These are phyloP conservation scores for Silurus asotus DNA, from an alignment of 2,113 vertebrate species.

Conservation along the genomic window DNA sequence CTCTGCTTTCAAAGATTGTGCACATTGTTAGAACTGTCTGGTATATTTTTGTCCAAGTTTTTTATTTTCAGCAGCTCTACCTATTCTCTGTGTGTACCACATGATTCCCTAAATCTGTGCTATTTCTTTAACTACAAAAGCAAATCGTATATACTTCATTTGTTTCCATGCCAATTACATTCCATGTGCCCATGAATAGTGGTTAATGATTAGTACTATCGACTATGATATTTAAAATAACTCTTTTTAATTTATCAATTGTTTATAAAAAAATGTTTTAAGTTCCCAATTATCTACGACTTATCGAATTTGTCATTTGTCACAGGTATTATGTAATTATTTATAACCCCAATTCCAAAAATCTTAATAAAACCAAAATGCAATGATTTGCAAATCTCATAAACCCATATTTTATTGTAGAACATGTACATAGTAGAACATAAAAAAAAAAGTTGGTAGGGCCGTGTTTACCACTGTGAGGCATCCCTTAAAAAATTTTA, in stretches of 20 bases:
- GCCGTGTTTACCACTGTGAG: too few relatives aligned
- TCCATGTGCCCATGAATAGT: background rate
- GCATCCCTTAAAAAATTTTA: too few relatives aligned
- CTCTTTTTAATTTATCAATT: background rate
- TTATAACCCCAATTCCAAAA: too few relatives aligned
- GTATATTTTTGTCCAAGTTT: background rate
- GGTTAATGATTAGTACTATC: background rate
- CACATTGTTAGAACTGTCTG: too few relatives aligned
- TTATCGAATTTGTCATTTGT: background rate
- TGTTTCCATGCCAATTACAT: background rate
- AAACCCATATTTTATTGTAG: too few relatives aligned
- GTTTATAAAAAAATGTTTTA: background rate
- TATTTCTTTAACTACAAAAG: slow-evolving; percentile 1
- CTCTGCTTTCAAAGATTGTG: background rate
- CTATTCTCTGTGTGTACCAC: background rate
- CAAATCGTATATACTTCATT: background rate
- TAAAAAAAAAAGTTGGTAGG: too few relatives aligned
- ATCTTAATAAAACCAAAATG: too few relatives aligned
- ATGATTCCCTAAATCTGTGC: slow-evolving; percentile 25
- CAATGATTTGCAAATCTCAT: too few relatives aligned
- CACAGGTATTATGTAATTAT: background rate
- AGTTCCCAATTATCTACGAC: background rate
- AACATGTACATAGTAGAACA: too few relatives aligned
- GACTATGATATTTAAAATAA: background rate
- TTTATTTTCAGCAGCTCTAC: slow-evolving; percentile 4